These are phyloP conservation scores for Goniozus legneri DNA, from an alignment of 1,140 invertebrate species.

Conservation along the genomic window DNA sequence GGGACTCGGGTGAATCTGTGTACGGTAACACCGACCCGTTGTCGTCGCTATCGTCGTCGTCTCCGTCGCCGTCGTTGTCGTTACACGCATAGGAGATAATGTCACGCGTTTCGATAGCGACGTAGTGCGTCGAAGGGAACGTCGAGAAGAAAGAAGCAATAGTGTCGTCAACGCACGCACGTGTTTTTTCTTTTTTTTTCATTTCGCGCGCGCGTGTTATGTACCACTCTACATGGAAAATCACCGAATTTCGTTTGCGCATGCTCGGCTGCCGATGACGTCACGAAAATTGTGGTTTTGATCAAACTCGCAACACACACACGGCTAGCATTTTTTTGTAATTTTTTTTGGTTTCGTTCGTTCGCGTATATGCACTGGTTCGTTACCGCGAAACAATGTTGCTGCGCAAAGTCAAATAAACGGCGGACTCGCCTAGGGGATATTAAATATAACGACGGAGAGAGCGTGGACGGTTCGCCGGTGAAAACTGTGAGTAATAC, in stretches of 20 bases:
- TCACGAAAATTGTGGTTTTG: constrained; percentile 53
- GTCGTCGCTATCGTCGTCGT: too few relatives aligned
- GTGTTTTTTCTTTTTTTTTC: constrained; percentile 33
- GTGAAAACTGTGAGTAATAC: constrained; percentile 36
- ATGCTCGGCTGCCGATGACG: constrained; percentile 50
- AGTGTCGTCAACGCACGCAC: constrained; percentile 30
- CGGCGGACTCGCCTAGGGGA: constrained; percentile 1
- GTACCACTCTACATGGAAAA: constrained; percentile 46
- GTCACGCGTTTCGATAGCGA: constrained; percentile 33
- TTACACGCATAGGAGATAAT: constrained; percentile 37
- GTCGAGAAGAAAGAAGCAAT: constrained; percentile 2
- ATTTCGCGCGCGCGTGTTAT: constrained; percentile 38
- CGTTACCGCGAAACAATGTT: constrained; percentile 31
- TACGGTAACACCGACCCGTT: neutral
- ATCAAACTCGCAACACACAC: constrained; percentile 33
- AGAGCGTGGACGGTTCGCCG: constrained; percentile 29
- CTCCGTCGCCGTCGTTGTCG: too few relatives aligned
- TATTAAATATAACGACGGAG: constrained; percentile 1
- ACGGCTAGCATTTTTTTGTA: constrained; percentile 1
- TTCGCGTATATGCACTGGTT: constrained; percentile 3
- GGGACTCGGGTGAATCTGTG: neutral
- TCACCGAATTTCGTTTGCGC: constrained; percentile 51
- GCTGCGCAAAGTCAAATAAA: constrained; percentile 37
- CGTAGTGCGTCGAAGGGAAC: constrained; percentile 24
- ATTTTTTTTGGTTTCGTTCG: constrained; percentile 19